A percentile compares a stretch with the other conserved stretches of the same genome.
Conservation (phyloP, 2,888 invertebrate species). For the Limnephilus auricula region DNA sequence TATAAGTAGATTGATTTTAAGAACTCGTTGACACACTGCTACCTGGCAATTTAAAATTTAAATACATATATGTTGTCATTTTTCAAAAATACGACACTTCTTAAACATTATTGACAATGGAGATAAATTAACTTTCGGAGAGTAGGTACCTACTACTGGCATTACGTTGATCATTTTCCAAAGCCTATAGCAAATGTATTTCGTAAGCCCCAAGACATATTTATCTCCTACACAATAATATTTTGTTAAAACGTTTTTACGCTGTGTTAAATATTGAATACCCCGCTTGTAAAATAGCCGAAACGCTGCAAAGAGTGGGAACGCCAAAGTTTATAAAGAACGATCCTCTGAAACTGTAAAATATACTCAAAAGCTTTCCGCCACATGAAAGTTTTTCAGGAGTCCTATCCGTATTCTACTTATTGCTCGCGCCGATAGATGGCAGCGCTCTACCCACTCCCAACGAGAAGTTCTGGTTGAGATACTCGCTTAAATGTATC, state of each 20-base stretch:
- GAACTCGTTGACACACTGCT: too few relatives aligned
- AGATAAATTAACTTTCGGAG: too few relatives aligned
- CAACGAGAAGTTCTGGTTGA: slow-evolving; percentile 41
- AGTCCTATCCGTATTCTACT: slow-evolving; percentile 39
- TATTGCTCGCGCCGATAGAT: slow-evolving; percentile 52
- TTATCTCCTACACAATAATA: background rate
- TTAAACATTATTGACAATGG: too few relatives aligned
- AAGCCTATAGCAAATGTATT: background rate
- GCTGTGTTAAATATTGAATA: slow-evolving; percentile 32
- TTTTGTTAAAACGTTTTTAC: background rate
- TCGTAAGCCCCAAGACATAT: background rate
- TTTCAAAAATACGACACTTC: too few relatives aligned
- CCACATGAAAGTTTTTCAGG: slow-evolving; percentile 50
- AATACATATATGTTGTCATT: too few relatives aligned
- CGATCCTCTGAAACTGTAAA: slow-evolving; percentile 52
- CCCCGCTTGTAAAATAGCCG: slow-evolving; percentile 18
- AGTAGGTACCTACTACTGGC: background rate
- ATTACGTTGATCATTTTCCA: background rate
- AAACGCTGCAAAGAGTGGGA: slow-evolving; percentile 42
- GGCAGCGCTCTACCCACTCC: slow-evolving; percentile 36
- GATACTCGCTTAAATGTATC: slow-evolving; percentile 40
- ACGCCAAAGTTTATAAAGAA: slow-evolving; percentile 52
- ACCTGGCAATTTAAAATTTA: too few relatives aligned
- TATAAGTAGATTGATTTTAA: too few relatives aligned
- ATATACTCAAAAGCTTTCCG: slow-evolving; percentile 52